Conservation (phyloP, 2,797 vertebrate genomes). For the Clarias platycephalus region DNA sequence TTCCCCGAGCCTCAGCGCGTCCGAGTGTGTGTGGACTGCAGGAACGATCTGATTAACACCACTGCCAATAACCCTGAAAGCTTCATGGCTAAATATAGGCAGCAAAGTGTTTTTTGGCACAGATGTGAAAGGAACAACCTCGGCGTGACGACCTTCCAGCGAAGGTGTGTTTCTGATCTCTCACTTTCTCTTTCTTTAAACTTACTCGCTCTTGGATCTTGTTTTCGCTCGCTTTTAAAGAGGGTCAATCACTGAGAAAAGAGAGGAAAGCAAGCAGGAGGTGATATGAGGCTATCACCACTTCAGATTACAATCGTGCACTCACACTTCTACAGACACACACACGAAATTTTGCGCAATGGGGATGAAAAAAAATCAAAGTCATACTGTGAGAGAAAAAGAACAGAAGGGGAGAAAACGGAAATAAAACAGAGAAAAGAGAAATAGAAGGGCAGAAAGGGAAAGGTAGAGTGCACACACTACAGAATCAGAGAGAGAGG, state of each 20-base stretch:
- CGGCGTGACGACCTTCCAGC: conserved; percentile 6
- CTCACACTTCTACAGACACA: background rate
- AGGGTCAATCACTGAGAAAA: conserved; percentile 22
- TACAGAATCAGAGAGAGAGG: background rate
- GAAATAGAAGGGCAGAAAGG: background rate
- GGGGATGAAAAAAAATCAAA: background rate
- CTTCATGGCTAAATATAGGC: background rate
- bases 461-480: no score
- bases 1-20: background rate
- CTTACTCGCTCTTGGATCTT: background rate
- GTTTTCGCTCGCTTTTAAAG: conserved; percentile 16
- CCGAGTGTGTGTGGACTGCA: background rate
- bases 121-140: conserved; percentile 2
- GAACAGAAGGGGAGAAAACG: background rate
- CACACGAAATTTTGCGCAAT: background rate
- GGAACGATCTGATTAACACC: background rate
- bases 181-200: background rate
- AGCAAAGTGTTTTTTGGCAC: background rate
- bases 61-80: background rate
- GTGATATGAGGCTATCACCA: background rate
- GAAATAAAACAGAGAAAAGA: background rate
- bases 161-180: conserved; percentile 3
- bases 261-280: conserved; percentile 4
- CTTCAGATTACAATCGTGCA: background rate
- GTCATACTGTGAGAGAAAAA: background rate